Evolutionary conservation across 2,797 vertebrate genomes (phyloP), one percentile per base, ranked within the genome.

Genomic region (Peromyscus nudipes): DNA sequence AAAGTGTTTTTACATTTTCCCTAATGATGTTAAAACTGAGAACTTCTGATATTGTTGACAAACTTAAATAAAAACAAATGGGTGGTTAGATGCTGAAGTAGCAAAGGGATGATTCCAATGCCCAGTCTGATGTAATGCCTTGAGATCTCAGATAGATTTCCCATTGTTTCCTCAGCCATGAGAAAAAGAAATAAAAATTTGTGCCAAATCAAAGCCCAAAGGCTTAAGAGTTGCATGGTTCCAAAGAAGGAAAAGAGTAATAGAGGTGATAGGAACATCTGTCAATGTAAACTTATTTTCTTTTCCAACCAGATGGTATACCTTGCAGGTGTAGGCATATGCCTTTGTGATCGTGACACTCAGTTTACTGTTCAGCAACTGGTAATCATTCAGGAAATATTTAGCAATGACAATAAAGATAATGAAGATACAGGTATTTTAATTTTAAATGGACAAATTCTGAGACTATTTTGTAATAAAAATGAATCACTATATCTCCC

Each of bases 371-470:
- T 89, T 92, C 12, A 89, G 43, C 71, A 69, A n/a, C 67, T 79
- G 16, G 14, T 83, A 92, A 40, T 31, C 34, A 71, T 43, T 81
- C 52, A 82, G 23, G 80, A 90, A 93, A 57, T 67, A 91, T 49
- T 92, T 31, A 12, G 27, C 34, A 75, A 62, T 65, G 29, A 82
- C 40, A 92, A 87, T 82, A 93, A 93, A 96, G 86, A 49, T 43
- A 89, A 97, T 88, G 9, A 83, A 34, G 49, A 80, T 80, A 10
- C 57, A 90, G 29, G 80, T 60, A 81, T 83, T 91, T 96, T 96
- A 77, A 92, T 86, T 95, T 94, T 81, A 83, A 62, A 69, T 86
- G 40, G 82, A 89, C n/a, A 95, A 85, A 37, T 46, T 90, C 71
- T 87, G 21, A 64, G 17, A 97, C 69, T 60, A 65, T 84, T 97